Percentiles rank a stretch among this genome's conserved stretches.
Conservation (phyloP, 2,113 vertebrate species). For the Indicator indicator region DNA sequence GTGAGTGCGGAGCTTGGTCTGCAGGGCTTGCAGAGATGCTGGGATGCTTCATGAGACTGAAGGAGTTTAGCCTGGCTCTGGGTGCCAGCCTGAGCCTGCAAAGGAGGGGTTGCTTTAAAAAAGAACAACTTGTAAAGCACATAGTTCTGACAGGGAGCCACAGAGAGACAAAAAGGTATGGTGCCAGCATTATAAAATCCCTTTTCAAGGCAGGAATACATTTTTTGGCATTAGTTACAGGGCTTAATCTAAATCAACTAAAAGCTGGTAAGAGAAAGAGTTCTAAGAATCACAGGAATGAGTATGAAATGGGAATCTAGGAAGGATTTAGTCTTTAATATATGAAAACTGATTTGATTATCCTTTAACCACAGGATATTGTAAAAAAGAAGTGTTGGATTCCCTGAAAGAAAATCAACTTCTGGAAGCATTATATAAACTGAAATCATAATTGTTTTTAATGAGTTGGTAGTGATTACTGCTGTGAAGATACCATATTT, state of each 20-base stretch:
- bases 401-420: not conserved
- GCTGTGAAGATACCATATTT: not conserved
- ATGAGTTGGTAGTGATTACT: not conserved
- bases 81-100: not conserved
- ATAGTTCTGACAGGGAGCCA: not conserved
- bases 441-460: not conserved
- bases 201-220: constrained; percentile 15
- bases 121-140: not conserved
- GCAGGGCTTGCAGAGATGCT: fast-evolving
- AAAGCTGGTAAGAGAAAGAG: constrained; percentile 1
- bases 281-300: constrained; percentile 21
- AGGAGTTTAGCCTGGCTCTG: not conserved
- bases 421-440: not conserved
- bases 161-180: not conserved
- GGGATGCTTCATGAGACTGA: not conserved
- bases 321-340: constrained; percentile 12
- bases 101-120: not conserved
- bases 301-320: not conserved
- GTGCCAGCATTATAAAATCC: not conserved
- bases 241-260: constrained; percentile 19
- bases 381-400: not conserved
- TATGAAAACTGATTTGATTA: constrained; percentile 1
- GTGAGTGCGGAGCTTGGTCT: fast-evolving
- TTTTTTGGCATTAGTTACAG: constrained; percentile 7
- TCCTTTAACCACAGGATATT: not conserved